A percentile compares a stretch with the other conserved stretches of the same genome.
phyloP scores from a whole-genome alignment of 2,888 invertebrate species.

The Drosophila meridiana region DNA sequence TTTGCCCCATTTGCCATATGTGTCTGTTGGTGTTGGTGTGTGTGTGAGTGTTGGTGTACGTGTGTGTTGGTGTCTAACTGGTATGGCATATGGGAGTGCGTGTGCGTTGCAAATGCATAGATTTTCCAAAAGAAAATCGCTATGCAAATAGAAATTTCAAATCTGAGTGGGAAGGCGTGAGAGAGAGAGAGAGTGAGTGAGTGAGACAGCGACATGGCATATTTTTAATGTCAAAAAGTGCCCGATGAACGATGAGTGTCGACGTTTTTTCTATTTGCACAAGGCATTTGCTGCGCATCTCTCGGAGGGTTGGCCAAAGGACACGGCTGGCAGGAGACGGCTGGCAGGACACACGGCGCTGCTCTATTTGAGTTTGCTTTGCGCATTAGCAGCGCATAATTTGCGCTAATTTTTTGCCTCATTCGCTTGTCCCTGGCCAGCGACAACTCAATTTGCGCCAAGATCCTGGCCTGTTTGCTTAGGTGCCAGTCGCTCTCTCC shows the following conservation, averaged over 20 bases:
- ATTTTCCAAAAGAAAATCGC: conserved; percentile 53
- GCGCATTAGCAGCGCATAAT: conserved; percentile 75
- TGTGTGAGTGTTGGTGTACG: conserved; percentile 8
- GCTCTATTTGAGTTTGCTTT: conserved; percentile 64
- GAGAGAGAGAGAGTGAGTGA: background rate
- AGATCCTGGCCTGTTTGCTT: conserved; percentile 44
- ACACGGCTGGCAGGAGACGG: conserved; percentile 13
- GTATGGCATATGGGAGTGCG: conserved; percentile 36
- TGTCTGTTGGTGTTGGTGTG: background rate
- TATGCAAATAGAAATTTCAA: conserved; percentile 49
- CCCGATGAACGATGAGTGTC: conserved; percentile 41
- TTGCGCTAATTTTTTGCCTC: conserved; percentile 76
- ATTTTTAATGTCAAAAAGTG: conserved; percentile 54
- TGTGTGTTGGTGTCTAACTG: conserved; percentile 14
- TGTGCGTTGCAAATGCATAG: conserved; percentile 27
- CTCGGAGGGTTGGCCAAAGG: conserved; percentile 26
- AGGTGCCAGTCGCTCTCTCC: conserved; percentile 31
- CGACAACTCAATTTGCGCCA: conserved; percentile 61
- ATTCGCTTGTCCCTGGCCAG: background rate
- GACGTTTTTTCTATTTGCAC: conserved; percentile 52
- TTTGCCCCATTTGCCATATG: conserved; percentile 44
- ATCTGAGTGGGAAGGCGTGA: conserved; percentile 1
- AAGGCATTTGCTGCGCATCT: conserved; percentile 44
- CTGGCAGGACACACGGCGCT: conserved; percentile 27
- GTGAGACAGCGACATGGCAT: conserved; percentile 27